Base-by-base conservation (phyloP, 1,140 invertebrate species). In the Aphaenogaster ashmeadi region DNA sequence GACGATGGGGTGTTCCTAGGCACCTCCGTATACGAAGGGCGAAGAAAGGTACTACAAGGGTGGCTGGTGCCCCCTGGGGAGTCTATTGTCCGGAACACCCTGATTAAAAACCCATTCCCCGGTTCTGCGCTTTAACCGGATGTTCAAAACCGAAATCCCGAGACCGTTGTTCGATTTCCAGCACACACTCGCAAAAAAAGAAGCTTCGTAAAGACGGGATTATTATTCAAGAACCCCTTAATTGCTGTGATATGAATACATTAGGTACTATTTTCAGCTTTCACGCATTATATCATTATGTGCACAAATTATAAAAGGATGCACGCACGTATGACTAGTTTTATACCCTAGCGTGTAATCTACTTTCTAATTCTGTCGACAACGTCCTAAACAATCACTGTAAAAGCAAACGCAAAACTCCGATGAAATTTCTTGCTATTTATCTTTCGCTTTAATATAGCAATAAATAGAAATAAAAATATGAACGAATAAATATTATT, bases 71-170 rank as follows among this genome's bases (percentile, higher is more conserved):
- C 92, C 93, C 94, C 93, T 92, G 92, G 93, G 93, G 93, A 92
- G 88, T 81, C 93, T 91, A 95, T 95, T 95, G 94, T 95, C 93
- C 93, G 92, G 93, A 93, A 94, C 93, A 94, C 93, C 93, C 93
- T 94, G 94, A 95, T 95, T 95, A 94, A 95, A 95, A 95, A 94
- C 94, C 94, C 94, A 94, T 95, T 94, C 94, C 93, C 92, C 90
- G 84, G 72, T 89, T 90, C 83, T 84, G 85, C 87, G 90, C 88
- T 92, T 91, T 92, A 92, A 91, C 87, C 83, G 89, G 90, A 91
- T 90, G 87, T 86, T 92, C 87, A 81, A 91, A 87, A 81, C 75
- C 74, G 81, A 91, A 91, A 86, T 91, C 89, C 56, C 56, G 47
- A 81, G 87, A 84, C 75, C 77, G 74, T 88, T 67, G 64, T 67